Conservation (phyloP, 2,888 invertebrate species). For the Phytoseiulus persimilis region DNA sequence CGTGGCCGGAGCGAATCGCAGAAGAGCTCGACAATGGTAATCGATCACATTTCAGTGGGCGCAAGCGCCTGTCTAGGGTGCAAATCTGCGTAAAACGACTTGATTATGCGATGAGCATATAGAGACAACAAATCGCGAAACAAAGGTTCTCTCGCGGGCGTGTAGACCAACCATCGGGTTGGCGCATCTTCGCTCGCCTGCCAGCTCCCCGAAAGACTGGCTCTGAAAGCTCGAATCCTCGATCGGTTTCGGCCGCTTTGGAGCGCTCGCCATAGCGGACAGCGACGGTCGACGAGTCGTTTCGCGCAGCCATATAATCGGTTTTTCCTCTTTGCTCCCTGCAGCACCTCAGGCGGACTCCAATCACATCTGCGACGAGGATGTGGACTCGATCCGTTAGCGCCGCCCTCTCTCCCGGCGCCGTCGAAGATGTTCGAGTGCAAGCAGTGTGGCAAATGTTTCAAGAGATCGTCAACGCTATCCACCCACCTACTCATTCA, state of each 20-base stretch:
- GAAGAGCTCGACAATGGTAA: conserved; percentile 24
- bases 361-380: conserved; percentile 23
- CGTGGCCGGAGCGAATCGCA: conserved; percentile 38
- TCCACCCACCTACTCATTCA: conserved; percentile 55
- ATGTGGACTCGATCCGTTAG: conserved; percentile 12
- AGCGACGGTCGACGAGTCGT: too few relatives aligned
- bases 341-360: conserved; percentile 29
- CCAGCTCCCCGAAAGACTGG: not conserved
- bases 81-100: conserved; percentile 39
- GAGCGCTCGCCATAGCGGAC: too few relatives aligned
- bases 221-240: not conserved
- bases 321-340: too few relatives aligned
- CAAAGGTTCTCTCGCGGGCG: not conserved
- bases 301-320: not conserved
- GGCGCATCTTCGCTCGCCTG: not conserved
- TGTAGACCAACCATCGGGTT: not conserved
- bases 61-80: conserved; percentile 6
- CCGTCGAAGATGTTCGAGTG: conserved; percentile 47
- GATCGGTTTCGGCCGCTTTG: too few relatives aligned
- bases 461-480: conserved; percentile 55
- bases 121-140: not conserved
- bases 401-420: conserved; percentile 46
- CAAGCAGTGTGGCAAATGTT: conserved; percentile 52
- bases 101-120: conserved; percentile 31
- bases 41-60: not conserved